These are phyloP conservation scores for Crossocerus cetratus DNA, from an alignment of 2,888 invertebrate species.

Conservation along the genomic window DNA sequence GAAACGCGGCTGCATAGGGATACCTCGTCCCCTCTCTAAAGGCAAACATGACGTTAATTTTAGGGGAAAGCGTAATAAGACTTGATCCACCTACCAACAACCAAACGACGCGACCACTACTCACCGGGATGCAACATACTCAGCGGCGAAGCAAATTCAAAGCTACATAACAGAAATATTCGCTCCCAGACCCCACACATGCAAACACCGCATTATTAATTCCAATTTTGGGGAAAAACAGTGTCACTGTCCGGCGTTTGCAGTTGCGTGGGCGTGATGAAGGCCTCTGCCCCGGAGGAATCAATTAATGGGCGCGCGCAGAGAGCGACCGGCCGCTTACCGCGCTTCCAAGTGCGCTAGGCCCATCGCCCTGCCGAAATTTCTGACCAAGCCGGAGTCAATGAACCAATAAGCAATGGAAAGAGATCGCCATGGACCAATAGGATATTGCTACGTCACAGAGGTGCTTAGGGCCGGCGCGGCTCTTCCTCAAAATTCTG, in stretches of 20 bases:
- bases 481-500: conserved; percentile 77
- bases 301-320: conserved; percentile 8
- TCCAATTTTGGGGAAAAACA: conserved; percentile 75
- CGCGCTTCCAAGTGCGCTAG: conserved; percentile 4
- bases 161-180: neutral
- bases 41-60: conserved; percentile 58
- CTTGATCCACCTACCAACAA: conserved; percentile 40
- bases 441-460: conserved; percentile 69
- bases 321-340: neutral
- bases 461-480: conserved; percentile 75
- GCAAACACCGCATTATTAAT: conserved; percentile 45
- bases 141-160: neutral
- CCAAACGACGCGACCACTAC: neutral
- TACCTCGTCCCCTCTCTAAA: conserved; percentile 34
- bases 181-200: neutral
- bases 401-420: conserved; percentile 71
- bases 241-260: conserved; percentile 71
- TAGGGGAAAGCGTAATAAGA: conserved; percentile 73
- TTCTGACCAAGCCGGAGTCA: conserved; percentile 57
- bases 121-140: neutral
- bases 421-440: conserved; percentile 72
- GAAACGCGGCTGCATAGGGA: conserved; percentile 18
- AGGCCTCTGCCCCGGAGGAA: conserved; percentile 7
- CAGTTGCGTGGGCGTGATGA: conserved; percentile 18
- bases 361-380: conserved; percentile 66